Percentiles rank a stretch among this genome's conserved stretches.
phyloP scores from a whole-genome alignment of 1,140 invertebrate genomes.

The Brachionus paranguensis region DNA sequence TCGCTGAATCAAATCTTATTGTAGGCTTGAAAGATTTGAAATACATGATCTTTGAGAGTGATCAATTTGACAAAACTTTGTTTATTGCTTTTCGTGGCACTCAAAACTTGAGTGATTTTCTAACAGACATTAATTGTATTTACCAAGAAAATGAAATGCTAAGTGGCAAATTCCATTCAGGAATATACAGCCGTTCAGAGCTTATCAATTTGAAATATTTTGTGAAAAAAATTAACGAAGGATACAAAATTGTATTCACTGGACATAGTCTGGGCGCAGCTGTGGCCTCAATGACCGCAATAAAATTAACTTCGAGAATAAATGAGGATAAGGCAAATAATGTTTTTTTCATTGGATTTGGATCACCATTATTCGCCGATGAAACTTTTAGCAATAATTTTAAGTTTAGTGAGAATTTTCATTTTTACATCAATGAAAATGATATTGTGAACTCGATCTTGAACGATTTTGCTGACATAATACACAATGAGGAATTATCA shows the following conservation, averaged over 20 bases:
- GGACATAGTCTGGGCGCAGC: neutral
- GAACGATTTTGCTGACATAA: neutral
- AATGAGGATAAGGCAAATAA: neutral
- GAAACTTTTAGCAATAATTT: neutral
- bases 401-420: neutral
- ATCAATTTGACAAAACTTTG: neutral
- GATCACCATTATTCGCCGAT: neutral
- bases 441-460: neutral
- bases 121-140: slow-evolving; percentile 4
- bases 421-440: neutral
- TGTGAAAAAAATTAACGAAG: neutral
- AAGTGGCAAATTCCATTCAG: neutral
- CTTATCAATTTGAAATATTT: neutral
- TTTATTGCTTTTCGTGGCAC: neutral
- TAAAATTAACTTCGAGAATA: neutral
- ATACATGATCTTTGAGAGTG: neutral
- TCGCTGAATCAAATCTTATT: neutral
- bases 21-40: neutral
- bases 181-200: neutral
- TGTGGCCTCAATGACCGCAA: neutral
- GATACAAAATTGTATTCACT: neutral
- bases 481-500: neutral
- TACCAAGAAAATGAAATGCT: neutral
- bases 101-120: neutral
- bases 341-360: neutral